A percentile compares a stretch with the other conserved stretches of the same genome.
phyloP scores from a whole-genome alignment of 2,888 invertebrate species.

The Itoplectis maculator region DNA sequence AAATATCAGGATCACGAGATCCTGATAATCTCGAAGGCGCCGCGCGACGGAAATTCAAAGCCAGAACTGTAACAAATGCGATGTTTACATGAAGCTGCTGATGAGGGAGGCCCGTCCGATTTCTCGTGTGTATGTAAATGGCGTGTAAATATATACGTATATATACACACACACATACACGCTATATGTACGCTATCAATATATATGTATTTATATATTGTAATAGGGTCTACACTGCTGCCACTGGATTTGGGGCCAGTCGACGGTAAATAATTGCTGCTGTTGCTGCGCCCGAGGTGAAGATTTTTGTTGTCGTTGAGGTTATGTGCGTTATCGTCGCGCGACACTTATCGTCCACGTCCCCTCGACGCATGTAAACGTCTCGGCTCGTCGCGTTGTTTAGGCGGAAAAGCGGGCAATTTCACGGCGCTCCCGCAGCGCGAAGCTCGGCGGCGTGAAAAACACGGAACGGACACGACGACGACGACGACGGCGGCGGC shows the following conservation, averaged over 20 bases:
- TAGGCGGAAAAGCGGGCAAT: not conserved
- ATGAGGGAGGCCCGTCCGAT: conserved; percentile 58
- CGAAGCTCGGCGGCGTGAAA: conserved; percentile 59
- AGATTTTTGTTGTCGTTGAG: conserved; percentile 19
- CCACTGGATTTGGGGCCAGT: conserved; percentile 21
- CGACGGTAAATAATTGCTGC: conserved; percentile 35
- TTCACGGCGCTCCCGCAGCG: conserved; percentile 12
- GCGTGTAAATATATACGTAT: not conserved
- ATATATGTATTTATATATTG: conserved; percentile 15
- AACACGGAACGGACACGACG: conserved; percentile 43
- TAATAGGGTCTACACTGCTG: conserved; percentile 27
- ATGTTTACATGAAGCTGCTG: conserved; percentile 62
- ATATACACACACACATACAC: not conserved
- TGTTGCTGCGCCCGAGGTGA: not conserved
- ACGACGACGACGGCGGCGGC: conserved; percentile 49
- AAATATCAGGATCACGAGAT: not conserved
- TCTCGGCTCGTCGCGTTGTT: not conserved
- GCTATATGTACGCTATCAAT: conserved; percentile 3
- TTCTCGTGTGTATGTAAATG: conserved; percentile 35
- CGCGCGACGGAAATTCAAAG: not conserved
- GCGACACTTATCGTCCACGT: conserved; percentile 3
- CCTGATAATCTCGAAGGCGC: not conserved
- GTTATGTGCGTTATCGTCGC: conserved; percentile 23
- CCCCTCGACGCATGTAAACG: not conserved
- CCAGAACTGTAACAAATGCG: conserved; percentile 38